These are phyloP conservation scores for Agrochola litura DNA, from an alignment of 2,888 invertebrate genomes.

Conservation along the genomic window DNA sequence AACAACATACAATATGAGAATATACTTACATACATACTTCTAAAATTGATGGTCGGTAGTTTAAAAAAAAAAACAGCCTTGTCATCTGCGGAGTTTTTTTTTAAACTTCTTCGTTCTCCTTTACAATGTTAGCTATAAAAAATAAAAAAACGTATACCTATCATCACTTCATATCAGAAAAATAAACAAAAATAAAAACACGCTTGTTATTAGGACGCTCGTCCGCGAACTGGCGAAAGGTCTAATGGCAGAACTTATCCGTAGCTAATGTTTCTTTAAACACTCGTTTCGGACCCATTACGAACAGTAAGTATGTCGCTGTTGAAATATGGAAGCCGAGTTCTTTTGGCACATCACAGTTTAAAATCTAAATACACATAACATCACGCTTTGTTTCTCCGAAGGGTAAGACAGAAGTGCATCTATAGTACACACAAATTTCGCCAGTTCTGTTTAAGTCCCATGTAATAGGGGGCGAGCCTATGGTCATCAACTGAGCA, in stretches of 20 bases:
- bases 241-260: constrained; percentile 83
- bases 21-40: too few relatives aligned
- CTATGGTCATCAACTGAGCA: neutral
- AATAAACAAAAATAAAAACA: constrained; percentile 14
- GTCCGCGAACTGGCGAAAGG: constrained; percentile 66
- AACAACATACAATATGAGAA: too few relatives aligned
- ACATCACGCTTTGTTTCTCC: neutral
- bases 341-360: constrained; percentile 1
- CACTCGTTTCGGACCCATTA: constrained; percentile 77
- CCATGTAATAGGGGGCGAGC: neutral
- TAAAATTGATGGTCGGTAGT: too few relatives aligned
- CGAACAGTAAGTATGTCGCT: constrained; percentile 52
- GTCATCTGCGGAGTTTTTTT: too few relatives aligned
- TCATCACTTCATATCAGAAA: too few relatives aligned
- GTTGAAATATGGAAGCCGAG: constrained; percentile 9
- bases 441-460: neutral
- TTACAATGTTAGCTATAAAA: too few relatives aligned
- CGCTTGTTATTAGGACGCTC: constrained; percentile 15
- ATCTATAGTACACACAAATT: neutral
- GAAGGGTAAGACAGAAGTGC: neutral
- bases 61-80: too few relatives aligned
- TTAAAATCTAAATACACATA: neutral
- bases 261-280: constrained; percentile 83
- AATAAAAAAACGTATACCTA: too few relatives aligned
- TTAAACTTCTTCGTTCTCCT: too few relatives aligned